Base-by-base conservation (phyloP, 2,888 invertebrate genomes). In the Coenonympha arcania region DNA sequence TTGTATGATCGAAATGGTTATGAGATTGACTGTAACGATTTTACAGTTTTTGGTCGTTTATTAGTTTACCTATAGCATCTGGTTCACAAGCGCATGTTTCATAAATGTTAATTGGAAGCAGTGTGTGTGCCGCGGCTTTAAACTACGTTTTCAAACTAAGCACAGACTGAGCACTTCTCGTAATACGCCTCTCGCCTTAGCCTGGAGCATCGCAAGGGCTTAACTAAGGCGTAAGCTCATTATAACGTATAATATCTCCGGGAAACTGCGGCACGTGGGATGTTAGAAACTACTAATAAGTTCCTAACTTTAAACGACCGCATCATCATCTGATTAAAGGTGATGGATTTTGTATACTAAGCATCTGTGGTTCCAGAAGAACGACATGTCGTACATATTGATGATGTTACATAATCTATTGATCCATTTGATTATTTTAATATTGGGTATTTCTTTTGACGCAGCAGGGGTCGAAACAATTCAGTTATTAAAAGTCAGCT, bases 81-180 rank as follows among this genome's bases (percentile, higher is more conserved):
- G 8, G 16, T 9, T 9, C 9, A 16, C 31, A 16, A 33, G 31
- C 6, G 26, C 9, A 22, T 44, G 48, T 48, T 50, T 48, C 31
- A 47, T 43, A 19, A 28, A 47, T 40, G 36, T 52, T 51, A 50
- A 54, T 54, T 56, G 44, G 44, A 41, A 33, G 47, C 36, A 49
- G 37, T 50, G 41, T 37, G 43, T 42, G 28, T 28, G 30, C 11
- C 33, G 40, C 16, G 39, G 24, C 31, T 30, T 45, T 49, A 54
- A 52, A 49, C 47, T 54, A 45, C 49, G 37, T 49, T 49, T 53
- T 50, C 48, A 52, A 41, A 51, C 39, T 43, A 39, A 47, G 43
- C 49, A 46, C 43, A 52, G 41, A 47, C 50, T 45, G 28, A 43
- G 45, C 50, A 55, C 50, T 56, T 48, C 39, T 44, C 50, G 48